Evolutionary conservation across 2,888 invertebrate species (phyloP), one percentile per base, ranked within the genome.

Genomic region (Caenorhabditis becei): DNA sequence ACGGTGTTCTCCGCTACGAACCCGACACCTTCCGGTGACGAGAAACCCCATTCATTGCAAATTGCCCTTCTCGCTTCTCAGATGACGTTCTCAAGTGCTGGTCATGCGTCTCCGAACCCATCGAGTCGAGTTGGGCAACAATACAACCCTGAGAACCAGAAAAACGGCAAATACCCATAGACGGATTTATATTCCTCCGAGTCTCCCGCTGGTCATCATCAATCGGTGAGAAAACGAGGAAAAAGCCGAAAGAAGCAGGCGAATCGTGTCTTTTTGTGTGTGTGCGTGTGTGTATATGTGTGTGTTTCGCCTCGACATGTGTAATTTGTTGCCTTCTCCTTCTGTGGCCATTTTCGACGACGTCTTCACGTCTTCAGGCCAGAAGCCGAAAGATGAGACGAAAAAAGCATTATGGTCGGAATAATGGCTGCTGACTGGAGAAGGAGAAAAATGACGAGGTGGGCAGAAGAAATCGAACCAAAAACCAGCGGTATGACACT

Each of bases 331-430:
- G 54, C 54, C 23, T 59, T 59, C 59, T 24, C 54, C 23, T 59
- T 59, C 59, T 24, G 24, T 47, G 49, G 28, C 53, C 75, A 66
- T 75, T 66, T 75, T 75, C 66, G 65, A 74, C 74, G n/a, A n/a
- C n/a, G n/a, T n/a, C n/a, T n/a, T n/a, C n/a, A n/a, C n/a, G 74
- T 74, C 74, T 74, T 66, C 74, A 59, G 65, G 74, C 74, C 65
- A 74, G 75, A 75, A 75, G 75, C 66, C 61, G 53, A 53, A 23
- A 53, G 47, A 41, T 32, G 65, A 65, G 58, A 71, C 49, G n/a
- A 20, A 23, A 16, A 18, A 35, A 61, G 59, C 56, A 65, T 74
- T 65, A 58, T 63, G 65, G 70, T 62, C 58, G 65, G 63, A 65
- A 74, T 65, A 74, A 74, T 74, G 66, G 61, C 37, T 47, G 58